Evolutionary conservation across 2,888 invertebrate species (phyloP), one percentile per base, ranked within the genome.

Genomic region (Fragum fragum): DNA sequence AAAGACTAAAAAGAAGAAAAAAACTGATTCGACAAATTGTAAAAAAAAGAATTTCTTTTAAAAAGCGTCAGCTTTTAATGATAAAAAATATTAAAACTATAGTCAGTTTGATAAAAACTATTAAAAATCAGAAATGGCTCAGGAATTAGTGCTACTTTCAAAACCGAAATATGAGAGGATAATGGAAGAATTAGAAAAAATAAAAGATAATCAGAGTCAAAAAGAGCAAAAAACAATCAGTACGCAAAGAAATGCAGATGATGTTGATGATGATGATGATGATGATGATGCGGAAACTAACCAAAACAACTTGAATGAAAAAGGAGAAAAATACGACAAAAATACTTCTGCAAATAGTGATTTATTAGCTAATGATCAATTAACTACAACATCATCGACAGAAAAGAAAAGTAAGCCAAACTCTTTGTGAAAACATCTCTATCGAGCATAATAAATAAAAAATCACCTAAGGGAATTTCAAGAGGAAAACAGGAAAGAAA

Each of bases 111-210:
- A 9, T 52, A 14, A 18, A 23, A 55, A 52, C n/a, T 9, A 23
- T 21, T 18, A 1, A 21, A 23, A 52, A 53, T 29, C 52, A n/a
- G 18, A 23, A 23, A 70, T 70, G 70, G 47, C 70, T 6, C 21
- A 52, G 26, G 70, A 71, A 32, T 55, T 71, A n/a, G 55, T 71
- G 1, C 53, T 71, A 2, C n/a, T 71, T 55, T 55, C 71, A 9
- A 71, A 71, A 53, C 28, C 18, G 1, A 71, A 71, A 29, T 71
- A 71, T 32, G 71, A 71, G 0, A 52, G 5, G 14, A 29, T 71
- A 32, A 18, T 32, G 28, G 55, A 55, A 53, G 39, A 21, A 66
- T 36, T 21, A 7, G 39, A 66, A 7, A 3, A 16, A 9, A 16
- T 47, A 47, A 36, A 36, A 6, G 32, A 36, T 3, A 6, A 6